Conservation (phyloP, 2,888 invertebrate species). For the Agrochola lychnidis region DNA sequence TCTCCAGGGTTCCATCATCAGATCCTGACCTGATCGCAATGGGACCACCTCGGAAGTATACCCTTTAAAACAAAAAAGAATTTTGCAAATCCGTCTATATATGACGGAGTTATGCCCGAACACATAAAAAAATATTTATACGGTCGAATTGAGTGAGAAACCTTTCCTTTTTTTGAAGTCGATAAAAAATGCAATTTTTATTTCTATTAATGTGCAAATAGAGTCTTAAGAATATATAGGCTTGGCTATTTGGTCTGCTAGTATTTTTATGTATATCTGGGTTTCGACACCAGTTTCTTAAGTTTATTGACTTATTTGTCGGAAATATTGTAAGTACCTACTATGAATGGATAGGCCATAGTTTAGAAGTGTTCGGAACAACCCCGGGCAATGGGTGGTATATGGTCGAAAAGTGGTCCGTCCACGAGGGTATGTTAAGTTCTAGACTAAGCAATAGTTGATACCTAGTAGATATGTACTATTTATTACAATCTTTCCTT, state of each 20-base stretch:
- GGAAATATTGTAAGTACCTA: background rate
- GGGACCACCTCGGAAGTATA: too few relatives aligned
- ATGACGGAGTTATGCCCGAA: too few relatives aligned
- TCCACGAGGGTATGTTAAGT: background rate
- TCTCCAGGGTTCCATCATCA: too few relatives aligned
- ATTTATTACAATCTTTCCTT: constrained; percentile 15
- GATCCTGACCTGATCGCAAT: too few relatives aligned
- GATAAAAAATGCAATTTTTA: background rate
- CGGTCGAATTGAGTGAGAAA: too few relatives aligned
- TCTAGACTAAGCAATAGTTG: background rate
- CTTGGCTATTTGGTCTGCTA: background rate
- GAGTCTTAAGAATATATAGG: background rate
- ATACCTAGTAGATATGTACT: background rate
- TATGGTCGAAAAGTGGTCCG: too few relatives aligned
- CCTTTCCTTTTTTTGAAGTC: too few relatives aligned
- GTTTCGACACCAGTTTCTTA: background rate
- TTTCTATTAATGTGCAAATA: background rate
- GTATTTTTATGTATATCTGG: background rate
- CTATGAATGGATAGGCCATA: background rate
- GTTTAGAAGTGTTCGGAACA: background rate
- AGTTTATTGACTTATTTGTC: background rate
- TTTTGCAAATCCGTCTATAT: too few relatives aligned
- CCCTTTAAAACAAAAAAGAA: too few relatives aligned
- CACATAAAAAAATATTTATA: too few relatives aligned
- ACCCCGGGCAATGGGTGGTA: too few relatives aligned